Percentiles rank a stretch among this genome's conserved stretches.
Evolutionary conservation across 2,888 invertebrate genomes (phyloP).

Genomic region (Galerucella calmariensis): DNA sequence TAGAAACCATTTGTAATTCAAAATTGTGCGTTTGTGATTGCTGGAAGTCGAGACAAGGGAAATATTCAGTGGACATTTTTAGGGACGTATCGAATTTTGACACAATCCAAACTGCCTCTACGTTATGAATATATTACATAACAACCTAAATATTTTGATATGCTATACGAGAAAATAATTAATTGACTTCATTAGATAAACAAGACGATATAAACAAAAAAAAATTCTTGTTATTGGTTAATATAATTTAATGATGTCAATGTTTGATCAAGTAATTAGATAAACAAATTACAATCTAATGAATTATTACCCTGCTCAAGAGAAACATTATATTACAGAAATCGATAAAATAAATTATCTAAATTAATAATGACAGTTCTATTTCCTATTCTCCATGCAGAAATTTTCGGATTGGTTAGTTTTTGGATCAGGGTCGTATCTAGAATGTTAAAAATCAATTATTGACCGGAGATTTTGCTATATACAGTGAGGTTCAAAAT

Average conservation of each 20-base stretch:
- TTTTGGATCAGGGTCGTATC: not conserved
- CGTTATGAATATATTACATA: not conserved
- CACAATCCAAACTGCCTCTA: not conserved
- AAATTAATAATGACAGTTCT: conserved; percentile 43
- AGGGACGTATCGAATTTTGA: not conserved
- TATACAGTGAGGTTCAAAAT: too few species aligned
- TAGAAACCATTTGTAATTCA: too few species aligned
- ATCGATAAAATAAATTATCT: conserved; percentile 45
- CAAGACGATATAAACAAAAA: conserved; percentile 19
- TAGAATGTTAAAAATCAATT: not conserved
- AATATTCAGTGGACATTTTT: not conserved
- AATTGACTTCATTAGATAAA: conserved; percentile 33
- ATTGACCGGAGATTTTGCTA: too few species aligned
- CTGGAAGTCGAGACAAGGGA: too few species aligned
- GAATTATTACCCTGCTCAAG: conserved; percentile 39
- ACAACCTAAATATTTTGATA: conserved; percentile 12
- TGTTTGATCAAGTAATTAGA: conserved; percentile 44
- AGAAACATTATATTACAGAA: conserved; percentile 34
- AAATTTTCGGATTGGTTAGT: conserved; percentile 29
- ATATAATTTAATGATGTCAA: conserved; percentile 40
- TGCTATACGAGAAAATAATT: conserved; percentile 20
- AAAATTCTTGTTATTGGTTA: conserved; percentile 36
- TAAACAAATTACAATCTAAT: conserved; percentile 44
- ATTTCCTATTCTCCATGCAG: conserved; percentile 37
- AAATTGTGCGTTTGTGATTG: too few species aligned